Evolutionary conservation across 1,140 invertebrate species (phyloP).

Genomic region (Archivesica marissinica): DNA sequence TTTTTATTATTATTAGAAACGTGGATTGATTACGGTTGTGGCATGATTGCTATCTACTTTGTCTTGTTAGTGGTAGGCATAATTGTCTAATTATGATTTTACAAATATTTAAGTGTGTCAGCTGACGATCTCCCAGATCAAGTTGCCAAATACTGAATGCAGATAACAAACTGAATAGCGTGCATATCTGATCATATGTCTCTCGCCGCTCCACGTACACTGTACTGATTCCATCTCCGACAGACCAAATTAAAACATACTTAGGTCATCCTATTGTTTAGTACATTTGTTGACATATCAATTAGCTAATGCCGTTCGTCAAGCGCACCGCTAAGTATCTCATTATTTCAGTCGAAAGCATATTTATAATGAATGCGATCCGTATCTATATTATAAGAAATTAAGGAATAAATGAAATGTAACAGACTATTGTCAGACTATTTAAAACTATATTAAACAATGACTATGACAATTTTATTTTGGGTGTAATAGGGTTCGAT

Average conservation of each 20-base stretch:
- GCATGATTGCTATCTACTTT: not conserved
- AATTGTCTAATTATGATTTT: constrained; percentile 27
- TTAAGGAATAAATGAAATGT: constrained; percentile 15
- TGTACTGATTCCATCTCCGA: not conserved
- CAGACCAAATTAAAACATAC: constrained; percentile 17
- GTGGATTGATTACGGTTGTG: not conserved
- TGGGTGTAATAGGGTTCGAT: not conserved
- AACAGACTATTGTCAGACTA: not conserved
- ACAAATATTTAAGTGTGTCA: constrained; percentile 41
- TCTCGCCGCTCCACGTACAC: not conserved
- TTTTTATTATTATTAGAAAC: not conserved
- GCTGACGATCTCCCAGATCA: not conserved
- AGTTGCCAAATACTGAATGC: not conserved
- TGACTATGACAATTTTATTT: not conserved
- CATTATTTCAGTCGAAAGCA: constrained; percentile 38
- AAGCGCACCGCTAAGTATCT: constrained; percentile 27
- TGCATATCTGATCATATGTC: not conserved
- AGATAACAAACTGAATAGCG: not conserved
- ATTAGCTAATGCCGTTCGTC: constrained; percentile 45
- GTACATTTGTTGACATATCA: constrained; percentile 48
- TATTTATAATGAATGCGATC: constrained; percentile 6
- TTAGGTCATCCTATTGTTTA: constrained; percentile 49
- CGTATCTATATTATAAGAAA: not conserved
- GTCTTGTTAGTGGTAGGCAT: not conserved
- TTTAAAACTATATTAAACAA: not conserved